Conservation (phyloP, 35 echinoderm and acorn worm genomes). For the Eucidaris tribuloides region DNA sequence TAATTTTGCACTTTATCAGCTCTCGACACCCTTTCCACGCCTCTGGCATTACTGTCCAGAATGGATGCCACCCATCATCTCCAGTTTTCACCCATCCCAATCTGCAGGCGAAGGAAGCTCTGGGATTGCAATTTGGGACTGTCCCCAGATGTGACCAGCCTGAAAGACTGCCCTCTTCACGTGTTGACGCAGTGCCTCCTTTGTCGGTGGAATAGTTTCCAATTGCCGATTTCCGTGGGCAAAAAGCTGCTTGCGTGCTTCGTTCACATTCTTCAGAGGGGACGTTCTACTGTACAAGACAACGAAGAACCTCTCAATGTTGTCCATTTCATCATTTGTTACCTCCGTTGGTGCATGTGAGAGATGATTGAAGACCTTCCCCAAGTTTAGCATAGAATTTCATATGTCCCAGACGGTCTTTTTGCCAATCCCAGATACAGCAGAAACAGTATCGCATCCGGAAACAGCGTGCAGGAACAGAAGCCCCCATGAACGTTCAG, state of each 20-base stretch:
- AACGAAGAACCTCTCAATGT: background rate
- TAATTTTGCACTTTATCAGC: no score
- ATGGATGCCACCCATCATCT: conserved; percentile 9
- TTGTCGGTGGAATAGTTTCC: conserved; percentile 44
- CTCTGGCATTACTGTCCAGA: conserved; percentile 50
- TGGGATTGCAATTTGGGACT: background rate
- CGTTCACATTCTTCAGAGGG: conserved; percentile 3
- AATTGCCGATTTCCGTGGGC: background rate
- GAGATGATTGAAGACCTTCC: conserved; percentile 27
- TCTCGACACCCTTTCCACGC: no score
- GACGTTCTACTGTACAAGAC: conserved; percentile 19
- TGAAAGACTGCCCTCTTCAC: conserved; percentile 30
- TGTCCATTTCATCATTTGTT: background rate
- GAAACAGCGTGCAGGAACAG: conserved; percentile 41
- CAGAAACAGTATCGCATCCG: conserved; percentile 58
- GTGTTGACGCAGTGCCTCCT: conserved; percentile 34
- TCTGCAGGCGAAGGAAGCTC: conserved; percentile 24
- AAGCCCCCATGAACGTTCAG: conserved; percentile 6
- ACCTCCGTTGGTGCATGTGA: background rate
- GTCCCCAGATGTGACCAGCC: background rate
- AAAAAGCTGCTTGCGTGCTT: conserved; percentile 8
- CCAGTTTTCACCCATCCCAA: conserved; percentile 44
- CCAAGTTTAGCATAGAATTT: conserved; percentile 19
- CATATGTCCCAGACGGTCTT: conserved; percentile 53
- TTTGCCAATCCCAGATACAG: conserved; percentile 32